Conservation (phyloP, 2,113 vertebrate species). For the Caretta caretta region DNA sequence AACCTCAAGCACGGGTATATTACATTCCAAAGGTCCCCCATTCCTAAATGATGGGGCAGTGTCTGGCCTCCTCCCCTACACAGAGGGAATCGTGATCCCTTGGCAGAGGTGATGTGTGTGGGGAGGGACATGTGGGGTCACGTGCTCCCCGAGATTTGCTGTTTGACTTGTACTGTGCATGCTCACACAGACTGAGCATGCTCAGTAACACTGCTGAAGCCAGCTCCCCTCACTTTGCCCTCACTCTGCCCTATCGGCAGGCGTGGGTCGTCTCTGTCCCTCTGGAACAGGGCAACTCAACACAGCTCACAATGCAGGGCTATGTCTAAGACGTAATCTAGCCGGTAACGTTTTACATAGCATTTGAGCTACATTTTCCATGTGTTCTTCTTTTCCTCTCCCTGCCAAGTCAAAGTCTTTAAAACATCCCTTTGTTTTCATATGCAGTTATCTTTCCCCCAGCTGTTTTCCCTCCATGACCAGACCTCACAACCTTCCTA, state of each 20-base stretch:
- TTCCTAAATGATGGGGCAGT: neutral
- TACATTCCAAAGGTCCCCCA: neutral
- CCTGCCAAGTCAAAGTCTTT: conserved; percentile 31
- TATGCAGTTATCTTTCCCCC: neutral
- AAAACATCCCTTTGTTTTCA: conserved; percentile 35
- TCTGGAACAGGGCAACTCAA: neutral
- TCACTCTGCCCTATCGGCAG: too few relatives aligned
- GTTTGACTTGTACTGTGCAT: too few relatives aligned
- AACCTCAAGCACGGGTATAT: neutral
- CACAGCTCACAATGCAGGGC: neutral
- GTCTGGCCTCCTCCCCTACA: fast-evolving
- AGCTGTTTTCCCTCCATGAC: neutral
- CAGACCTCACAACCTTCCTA: conserved; percentile 42
- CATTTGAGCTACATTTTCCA: neutral
- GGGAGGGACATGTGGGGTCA: too few relatives aligned
- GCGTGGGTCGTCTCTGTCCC: too few relatives aligned
- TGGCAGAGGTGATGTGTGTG: too few relatives aligned
- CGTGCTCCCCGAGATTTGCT: too few relatives aligned
- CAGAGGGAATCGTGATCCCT: neutral
- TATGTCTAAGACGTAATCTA: neutral
- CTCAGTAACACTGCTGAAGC: too few relatives aligned
- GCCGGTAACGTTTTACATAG: neutral
- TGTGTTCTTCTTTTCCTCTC: neutral
- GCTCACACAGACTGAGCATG: too few relatives aligned
- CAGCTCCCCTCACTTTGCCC: too few relatives aligned